Conservation (phyloP, 2,888 invertebrate species). For the Dyspetes luteomarginatus region DNA sequence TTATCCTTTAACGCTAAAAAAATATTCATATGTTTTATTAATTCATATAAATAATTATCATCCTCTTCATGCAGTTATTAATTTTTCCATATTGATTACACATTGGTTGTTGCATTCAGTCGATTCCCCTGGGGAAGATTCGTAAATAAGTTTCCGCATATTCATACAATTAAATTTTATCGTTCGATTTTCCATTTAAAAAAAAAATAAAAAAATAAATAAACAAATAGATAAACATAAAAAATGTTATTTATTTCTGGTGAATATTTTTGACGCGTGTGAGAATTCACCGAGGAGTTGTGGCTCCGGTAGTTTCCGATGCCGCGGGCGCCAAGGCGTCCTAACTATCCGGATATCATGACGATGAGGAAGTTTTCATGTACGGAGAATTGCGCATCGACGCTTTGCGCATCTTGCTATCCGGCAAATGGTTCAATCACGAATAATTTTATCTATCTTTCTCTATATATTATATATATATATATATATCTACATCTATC, state of each 20-base stretch:
- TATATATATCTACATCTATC: too few species aligned
- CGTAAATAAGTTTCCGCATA: too few species aligned
- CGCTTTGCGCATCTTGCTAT: conserved; percentile 28
- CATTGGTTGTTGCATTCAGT: too few species aligned
- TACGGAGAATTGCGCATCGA: conserved; percentile 30
- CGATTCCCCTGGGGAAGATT: too few species aligned
- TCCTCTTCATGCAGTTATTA: too few species aligned
- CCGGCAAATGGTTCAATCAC: neutral
- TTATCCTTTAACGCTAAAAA: too few species aligned
- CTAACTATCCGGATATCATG: conserved; percentile 74
- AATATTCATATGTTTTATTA: too few species aligned
- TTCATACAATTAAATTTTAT: too few species aligned
- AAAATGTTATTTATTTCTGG: neutral
- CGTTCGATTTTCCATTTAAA: too few species aligned
- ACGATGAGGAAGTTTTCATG: conserved; percentile 68
- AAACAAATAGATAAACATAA: neutral
- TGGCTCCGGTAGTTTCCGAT: conserved; percentile 74
- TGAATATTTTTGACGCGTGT: neutral
- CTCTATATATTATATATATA: neutral
- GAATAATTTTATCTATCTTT: neutral
- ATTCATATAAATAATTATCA: too few species aligned
- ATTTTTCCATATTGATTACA: too few species aligned
- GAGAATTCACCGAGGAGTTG: conserved; percentile 8
- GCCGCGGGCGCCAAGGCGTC: conserved; percentile 80
- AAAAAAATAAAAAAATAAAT: too few species aligned